A percentile compares a stretch with the other conserved stretches of the same genome.
phyloP scores from a whole-genome alignment of 2,113 vertebrate genomes.

The Gnathonemus longibarbis region DNA sequence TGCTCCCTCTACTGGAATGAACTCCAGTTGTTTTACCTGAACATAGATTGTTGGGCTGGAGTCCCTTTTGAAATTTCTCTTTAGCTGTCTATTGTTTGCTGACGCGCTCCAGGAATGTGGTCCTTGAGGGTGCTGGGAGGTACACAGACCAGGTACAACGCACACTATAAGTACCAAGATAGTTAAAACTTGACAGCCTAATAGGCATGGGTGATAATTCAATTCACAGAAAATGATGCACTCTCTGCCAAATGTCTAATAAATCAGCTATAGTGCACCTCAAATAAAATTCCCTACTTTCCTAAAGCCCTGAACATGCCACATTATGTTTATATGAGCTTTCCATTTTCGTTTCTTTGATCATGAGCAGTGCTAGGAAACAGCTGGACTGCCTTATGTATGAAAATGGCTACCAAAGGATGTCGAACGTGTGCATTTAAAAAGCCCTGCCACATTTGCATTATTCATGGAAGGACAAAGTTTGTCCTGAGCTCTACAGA shows the following conservation, averaged over 20 bases:
- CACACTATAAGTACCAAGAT: not conserved
- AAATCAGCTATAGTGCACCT: slow-evolving; percentile 8
- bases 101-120: not conserved
- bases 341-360: not conserved
- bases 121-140: not conserved
- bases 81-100: not conserved
- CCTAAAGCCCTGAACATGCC: not conserved
- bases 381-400: slow-evolving; percentile 54
- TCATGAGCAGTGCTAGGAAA: not conserved
- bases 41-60: not conserved
- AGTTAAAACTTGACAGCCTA: not conserved
- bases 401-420: slow-evolving; percentile 47
- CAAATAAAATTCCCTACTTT: not conserved
- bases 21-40: not conserved
- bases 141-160: not conserved
- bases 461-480: slow-evolving; percentile 42
- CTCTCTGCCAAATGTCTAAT: not conserved
- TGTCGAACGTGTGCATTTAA: slow-evolving; percentile 45
- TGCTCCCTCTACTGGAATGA: slow-evolving; percentile 41
- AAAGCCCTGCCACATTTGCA: slow-evolving; percentile 45
- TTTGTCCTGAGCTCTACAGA: slow-evolving; percentile 21
- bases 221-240: not conserved
- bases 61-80: not conserved
- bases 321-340: not conserved
- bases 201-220: slow-evolving; percentile 5